Percentiles rank a stretch among this genome's conserved stretches.
Evolutionary conservation across 2,797 vertebrate species (phyloP).

Genomic region (Coregonus sp.): DNA sequence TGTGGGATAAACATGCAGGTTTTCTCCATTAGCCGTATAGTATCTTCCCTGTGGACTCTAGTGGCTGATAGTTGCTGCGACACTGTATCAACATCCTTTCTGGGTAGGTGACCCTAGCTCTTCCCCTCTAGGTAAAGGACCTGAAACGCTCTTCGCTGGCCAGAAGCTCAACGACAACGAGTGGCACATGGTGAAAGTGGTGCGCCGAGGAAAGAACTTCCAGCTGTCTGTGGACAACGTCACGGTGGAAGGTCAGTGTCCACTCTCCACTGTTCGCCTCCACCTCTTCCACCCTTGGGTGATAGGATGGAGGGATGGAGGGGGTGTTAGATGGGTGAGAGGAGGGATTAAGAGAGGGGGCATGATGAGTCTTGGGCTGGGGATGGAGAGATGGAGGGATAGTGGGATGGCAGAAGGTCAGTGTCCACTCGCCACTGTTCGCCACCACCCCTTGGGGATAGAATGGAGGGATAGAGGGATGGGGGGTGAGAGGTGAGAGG

Average conservation of each 20-base stretch:
- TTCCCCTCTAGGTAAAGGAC: constrained; percentile 86
- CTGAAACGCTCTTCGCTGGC: constrained; percentile 87
- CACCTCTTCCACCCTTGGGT: background rate
- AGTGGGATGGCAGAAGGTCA: constrained; percentile 77
- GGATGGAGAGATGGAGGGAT: background rate
- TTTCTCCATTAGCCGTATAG: constrained; percentile 51
- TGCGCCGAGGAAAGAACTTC: constrained; percentile 87
- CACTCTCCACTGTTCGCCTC: too few relatives aligned
- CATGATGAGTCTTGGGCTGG: background rate
- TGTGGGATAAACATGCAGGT: constrained; percentile 55
- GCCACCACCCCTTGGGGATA: background rate
- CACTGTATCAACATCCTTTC: constrained; percentile 35
- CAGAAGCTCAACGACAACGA: constrained; percentile 95
- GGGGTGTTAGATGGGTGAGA: background rate
- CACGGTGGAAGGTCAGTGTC: constrained; percentile 87
- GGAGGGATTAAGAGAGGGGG: background rate
- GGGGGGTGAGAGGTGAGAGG: constrained; percentile 32
- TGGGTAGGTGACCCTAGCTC: constrained; percentile 55
- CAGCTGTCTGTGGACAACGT: constrained; percentile 94
- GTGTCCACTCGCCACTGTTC: constrained; percentile 10
- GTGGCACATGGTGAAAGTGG: constrained; percentile 91
- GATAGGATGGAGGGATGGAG: background rate
- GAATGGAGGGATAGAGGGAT: background rate
- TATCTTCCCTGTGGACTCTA: constrained; percentile 33
- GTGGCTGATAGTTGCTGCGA: constrained; percentile 13